Evolutionary conservation across 2,797 vertebrate species (phyloP).

Genomic region (Coranthus polyacanthus): DNA sequence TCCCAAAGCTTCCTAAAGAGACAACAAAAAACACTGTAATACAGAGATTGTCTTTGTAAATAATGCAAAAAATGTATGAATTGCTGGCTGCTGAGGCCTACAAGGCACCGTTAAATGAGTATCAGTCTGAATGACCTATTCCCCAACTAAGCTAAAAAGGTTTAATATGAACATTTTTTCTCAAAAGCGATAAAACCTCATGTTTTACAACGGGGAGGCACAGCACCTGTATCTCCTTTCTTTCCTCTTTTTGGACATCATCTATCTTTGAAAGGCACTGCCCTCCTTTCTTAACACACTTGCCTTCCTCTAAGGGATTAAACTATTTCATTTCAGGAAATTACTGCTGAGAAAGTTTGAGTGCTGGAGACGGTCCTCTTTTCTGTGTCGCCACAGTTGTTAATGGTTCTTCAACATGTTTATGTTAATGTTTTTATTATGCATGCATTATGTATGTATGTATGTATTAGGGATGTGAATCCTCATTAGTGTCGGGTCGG

Average conservation of each 20-base stretch:
- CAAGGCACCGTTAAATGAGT: too few relatives aligned
- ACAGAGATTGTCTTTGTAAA: slow-evolving; percentile 1
- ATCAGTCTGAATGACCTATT: not conserved
- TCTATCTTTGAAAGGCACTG: slow-evolving; percentile 20
- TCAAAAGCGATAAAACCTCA: not conserved
- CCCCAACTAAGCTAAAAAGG: not conserved
- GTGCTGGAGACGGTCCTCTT: slow-evolving; percentile 1
- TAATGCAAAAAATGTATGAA: too few relatives aligned
- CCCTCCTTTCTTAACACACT: slow-evolving; percentile 15
- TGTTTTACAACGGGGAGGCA: slow-evolving; percentile 4
- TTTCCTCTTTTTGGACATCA: slow-evolving; percentile 17
- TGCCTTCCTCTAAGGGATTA: slow-evolving; percentile 1
- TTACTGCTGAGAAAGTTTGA: slow-evolving; percentile 6
- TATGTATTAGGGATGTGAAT: too few relatives aligned
- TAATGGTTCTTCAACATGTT: not conserved
- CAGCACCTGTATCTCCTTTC: not conserved
- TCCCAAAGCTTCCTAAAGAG: slow-evolving; percentile 11
- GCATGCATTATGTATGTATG: too few relatives aligned
- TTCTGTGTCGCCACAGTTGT: not conserved
- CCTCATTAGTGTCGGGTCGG: too few relatives aligned
- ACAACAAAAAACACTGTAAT: not conserved
- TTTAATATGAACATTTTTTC: not conserved
- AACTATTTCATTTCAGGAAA: slow-evolving; percentile 2
- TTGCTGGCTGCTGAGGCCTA: too few relatives aligned
- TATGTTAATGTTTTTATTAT: too few relatives aligned